These are phyloP conservation scores for Phocoena sinus DNA, from an alignment of 2,113 vertebrate genomes.

Conservation along the genomic window DNA sequence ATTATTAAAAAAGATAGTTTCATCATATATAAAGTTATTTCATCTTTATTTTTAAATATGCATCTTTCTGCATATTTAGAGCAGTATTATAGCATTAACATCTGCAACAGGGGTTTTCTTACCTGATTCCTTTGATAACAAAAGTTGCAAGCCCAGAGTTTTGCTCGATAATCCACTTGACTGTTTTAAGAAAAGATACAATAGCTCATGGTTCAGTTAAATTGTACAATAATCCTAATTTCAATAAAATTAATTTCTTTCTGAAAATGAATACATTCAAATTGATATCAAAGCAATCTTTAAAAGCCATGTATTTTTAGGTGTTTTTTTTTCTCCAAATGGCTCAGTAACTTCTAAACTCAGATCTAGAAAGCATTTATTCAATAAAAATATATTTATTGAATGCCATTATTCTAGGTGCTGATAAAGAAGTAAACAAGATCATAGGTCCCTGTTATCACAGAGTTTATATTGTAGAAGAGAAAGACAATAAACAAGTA, in stretches of 20 bases:
- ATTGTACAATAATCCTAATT: constrained; percentile 15
- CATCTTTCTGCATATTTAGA: not conserved
- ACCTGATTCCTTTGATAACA: constrained; percentile 99
- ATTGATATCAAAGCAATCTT: constrained; percentile 6
- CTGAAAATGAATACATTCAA: not conserved
- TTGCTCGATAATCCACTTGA: constrained; percentile 98
- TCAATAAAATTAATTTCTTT: constrained; percentile 47
- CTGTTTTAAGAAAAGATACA: constrained; percentile 75
- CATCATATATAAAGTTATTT: not conserved
- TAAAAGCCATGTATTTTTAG: not conserved
- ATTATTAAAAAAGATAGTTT: constrained; percentile 17
- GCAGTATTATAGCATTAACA: not conserved
- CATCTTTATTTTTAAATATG: not conserved
- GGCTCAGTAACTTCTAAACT: not conserved
- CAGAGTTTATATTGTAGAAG: not conserved
- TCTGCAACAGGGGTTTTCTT: constrained; percentile 52
- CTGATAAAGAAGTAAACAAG: not conserved
- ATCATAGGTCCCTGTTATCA: not conserved
- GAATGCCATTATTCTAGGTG: not conserved
- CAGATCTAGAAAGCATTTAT: constrained; percentile 9
- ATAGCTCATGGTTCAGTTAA: constrained; percentile 33
- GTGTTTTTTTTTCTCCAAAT: not conserved
- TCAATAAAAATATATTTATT: constrained; percentile 9
- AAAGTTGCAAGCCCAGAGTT: constrained; percentile 99
- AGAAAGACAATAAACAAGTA: not conserved